Evolutionary conservation across 1,140 invertebrate species (phyloP), one percentile per base, ranked within the genome.

Genomic region (Lepidotrigona ventralis): DNA sequence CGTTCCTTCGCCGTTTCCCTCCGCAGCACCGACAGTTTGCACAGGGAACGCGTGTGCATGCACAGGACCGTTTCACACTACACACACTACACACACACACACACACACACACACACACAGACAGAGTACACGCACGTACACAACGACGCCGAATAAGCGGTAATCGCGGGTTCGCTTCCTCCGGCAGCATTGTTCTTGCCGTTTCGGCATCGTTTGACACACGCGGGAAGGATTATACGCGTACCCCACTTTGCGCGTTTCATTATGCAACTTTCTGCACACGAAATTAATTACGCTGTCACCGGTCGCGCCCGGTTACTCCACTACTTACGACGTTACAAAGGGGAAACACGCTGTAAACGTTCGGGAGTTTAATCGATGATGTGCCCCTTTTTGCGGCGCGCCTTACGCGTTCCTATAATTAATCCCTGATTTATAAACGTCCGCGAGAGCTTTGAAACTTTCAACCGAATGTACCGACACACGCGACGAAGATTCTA

Each of bases 201-300:
- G 81, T 88, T 88, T 88, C 86, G 86, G 86, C 83, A 87, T 84
- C 86, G 86, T 86, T 88, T 88, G 86, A 88, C 86, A 87, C 86
- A 80, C 86, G 74, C 82, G 73, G 26, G 46, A 84, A 54, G 82
- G 74, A 83, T 83, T 83, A 83, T 83, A 71, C 58, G 74, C 81
- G 75, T 78, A 63, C 73, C 66, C 81, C 51, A 51, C 46, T 78
- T 71, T 53, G 58, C 66, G 66, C 75, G 66, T 83, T 83, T 83
- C 81, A 83, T 83, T 83, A 83, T 83, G 75, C 75, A 83, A 83
- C 75, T 83, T 83, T 83, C 74, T 19, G 63, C 53, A 56, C 60
- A 63, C 56, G 74, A 83, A 83, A 83, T 83, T 83, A 83, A 83
- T 83, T 83, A 83, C 54, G 66, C 75, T 83, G 81, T 83, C 81